These are phyloP conservation scores for Lordiphosa collinella DNA, from an alignment of 1,140 invertebrate genomes.

Conservation along the genomic window DNA sequence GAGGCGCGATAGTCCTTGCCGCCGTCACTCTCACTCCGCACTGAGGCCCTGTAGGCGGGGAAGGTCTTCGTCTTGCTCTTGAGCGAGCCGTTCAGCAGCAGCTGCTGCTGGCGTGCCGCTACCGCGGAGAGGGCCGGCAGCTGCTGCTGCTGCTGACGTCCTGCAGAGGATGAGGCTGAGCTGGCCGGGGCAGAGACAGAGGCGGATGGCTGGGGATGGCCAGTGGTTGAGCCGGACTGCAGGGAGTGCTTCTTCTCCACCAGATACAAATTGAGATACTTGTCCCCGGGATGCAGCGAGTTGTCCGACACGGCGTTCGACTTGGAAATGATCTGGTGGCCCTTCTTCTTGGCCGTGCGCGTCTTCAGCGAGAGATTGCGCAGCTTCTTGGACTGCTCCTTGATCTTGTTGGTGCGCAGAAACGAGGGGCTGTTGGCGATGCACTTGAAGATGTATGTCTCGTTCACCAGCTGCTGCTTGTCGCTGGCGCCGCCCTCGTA, in stretches of 20 bases:
- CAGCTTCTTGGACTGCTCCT: conserved; percentile 77
- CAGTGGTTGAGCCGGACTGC: conserved; percentile 33
- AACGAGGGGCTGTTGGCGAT: conserved; percentile 78
- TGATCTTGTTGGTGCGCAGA: conserved; percentile 78
- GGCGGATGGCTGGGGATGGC: conserved; percentile 13
- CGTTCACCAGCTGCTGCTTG: conserved; percentile 75
- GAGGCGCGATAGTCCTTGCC: conserved; percentile 60
- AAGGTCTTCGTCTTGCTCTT: conserved; percentile 64
- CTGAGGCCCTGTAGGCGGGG: conserved; percentile 61
- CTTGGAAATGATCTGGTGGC: conserved; percentile 67
- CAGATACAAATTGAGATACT: conserved; percentile 76
- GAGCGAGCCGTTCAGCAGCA: conserved; percentile 66
- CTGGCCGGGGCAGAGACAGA: conserved; percentile 39
- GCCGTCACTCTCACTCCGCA: conserved; percentile 62
- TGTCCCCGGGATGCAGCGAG: conserved; percentile 76
- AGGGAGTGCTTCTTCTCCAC: conserved; percentile 77
- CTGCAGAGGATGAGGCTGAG: conserved; percentile 31
- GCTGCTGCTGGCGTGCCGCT: conserved; percentile 62
- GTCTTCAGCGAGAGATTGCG: conserved; percentile 74
- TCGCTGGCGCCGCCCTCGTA: conserved; percentile 65
- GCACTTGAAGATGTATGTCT: conserved; percentile 79
- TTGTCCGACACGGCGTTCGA: conserved; percentile 79
- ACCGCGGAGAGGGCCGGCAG: conserved; percentile 54
- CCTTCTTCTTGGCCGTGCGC: conserved; percentile 69
- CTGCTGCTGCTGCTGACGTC: conserved; percentile 23